A percentile compares a stretch with the other conserved stretches of the same genome.
These are phyloP conservation scores for Diachasmimorpha longicaudata DNA, from an alignment of 1,140 invertebrate genomes.

Conservation along the genomic window DNA sequence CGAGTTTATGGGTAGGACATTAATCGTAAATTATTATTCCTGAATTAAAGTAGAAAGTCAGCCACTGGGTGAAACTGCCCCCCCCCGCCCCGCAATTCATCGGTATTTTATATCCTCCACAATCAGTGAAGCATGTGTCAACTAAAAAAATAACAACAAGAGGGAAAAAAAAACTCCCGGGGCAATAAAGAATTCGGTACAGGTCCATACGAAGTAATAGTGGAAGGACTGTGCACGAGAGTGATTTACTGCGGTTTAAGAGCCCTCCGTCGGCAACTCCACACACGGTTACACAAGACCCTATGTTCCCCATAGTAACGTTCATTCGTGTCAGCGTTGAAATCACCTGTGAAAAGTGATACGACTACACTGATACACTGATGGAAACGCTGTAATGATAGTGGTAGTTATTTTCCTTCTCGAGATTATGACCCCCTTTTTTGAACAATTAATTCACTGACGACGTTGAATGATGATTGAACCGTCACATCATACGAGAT, in stretches of 20 bases:
- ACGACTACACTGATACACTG: background rate
- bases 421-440: background rate
- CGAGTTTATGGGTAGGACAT: too few relatives aligned
- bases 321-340: slow-evolving; percentile 18
- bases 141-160: slow-evolving; percentile 7
- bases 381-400: background rate
- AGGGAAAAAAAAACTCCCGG: background rate
- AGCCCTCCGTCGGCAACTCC: slow-evolving; percentile 11
- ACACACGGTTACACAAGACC: background rate
- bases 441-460: background rate
- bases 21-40: too few relatives aligned
- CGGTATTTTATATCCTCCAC: slow-evolving; percentile 34
- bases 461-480: slow-evolving; percentile 22
- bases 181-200: too few relatives aligned
- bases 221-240: background rate
- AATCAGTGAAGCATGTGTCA: slow-evolving; percentile 22
- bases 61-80: background rate
- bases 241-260: slow-evolving; percentile 45
- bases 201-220: background rate
- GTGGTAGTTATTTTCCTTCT: background rate
- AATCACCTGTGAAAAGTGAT: slow-evolving; percentile 26
- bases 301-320: background rate
- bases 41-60: background rate
- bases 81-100: slow-evolving; percentile 15
- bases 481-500: background rate